Conservation (phyloP, 2,797 vertebrate species). For the Xyrichtys novacula region DNA sequence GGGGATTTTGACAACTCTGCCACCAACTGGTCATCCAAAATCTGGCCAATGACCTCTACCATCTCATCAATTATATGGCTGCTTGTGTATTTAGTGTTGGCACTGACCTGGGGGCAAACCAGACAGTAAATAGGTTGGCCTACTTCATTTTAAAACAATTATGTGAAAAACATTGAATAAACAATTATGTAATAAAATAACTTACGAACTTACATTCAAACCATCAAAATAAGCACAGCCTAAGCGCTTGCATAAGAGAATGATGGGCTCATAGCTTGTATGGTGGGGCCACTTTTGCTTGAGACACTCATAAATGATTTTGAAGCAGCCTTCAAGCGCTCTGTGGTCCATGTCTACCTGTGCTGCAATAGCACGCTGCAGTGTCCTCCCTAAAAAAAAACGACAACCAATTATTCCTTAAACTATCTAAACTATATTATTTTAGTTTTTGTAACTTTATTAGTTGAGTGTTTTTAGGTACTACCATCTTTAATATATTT, state of each 20-base stretch:
- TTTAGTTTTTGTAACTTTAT: no score
- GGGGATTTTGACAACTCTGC: not conserved
- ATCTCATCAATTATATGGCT: constrained; percentile 21
- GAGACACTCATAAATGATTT: constrained; percentile 25
- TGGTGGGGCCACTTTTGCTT: constrained; percentile 20
- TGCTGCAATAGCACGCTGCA: not conserved
- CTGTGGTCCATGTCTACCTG: not conserved
- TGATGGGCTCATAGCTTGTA: constrained; percentile 1
- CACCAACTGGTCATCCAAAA: not conserved
- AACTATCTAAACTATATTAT: no score
- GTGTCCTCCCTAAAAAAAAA: not conserved
- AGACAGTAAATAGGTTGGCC: constrained; percentile 35
- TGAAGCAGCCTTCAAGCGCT: constrained; percentile 2
- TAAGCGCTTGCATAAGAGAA: not conserved
- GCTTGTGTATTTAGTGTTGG: constrained; percentile 27
- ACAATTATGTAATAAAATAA: constrained; percentile 23
- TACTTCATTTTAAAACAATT: constrained; percentile 35
- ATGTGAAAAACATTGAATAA: constrained; percentile 32
- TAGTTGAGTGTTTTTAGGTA: no score
- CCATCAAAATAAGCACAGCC: constrained; percentile 20
- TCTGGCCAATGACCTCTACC: no score
- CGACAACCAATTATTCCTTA: no score
- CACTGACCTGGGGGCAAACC: constrained; percentile 21
- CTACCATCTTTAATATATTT: no score
- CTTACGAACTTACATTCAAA: constrained; percentile 25